phyloP scores from a whole-genome alignment of 2,888 invertebrate species.

The Blastobasis adustella region DNA sequence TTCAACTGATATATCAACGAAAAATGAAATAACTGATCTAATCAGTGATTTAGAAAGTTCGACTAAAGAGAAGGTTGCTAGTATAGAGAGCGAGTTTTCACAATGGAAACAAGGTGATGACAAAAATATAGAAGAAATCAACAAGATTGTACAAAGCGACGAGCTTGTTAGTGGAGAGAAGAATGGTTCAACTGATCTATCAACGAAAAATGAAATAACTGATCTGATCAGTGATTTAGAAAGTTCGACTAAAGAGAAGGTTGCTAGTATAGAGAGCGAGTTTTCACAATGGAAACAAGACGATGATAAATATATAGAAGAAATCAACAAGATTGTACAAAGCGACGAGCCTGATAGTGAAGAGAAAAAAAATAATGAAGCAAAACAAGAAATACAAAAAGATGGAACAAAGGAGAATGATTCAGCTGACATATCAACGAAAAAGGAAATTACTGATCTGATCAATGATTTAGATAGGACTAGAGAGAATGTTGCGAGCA shows the following conservation, averaged over 20 bases:
- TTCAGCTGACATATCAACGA: too few species aligned
- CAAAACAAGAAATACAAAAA: background rate
- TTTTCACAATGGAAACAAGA: too few species aligned
- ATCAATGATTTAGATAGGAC: constrained; percentile 6
- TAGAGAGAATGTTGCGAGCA: constrained; percentile 15
- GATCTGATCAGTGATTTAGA: background rate
- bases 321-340: constrained; percentile 3
- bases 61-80: constrained; percentile 15
- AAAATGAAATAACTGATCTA: too few species aligned
- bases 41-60: background rate
- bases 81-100: constrained; percentile 20
- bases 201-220: too few species aligned
- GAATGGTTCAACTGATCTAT: background rate
- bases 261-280: too few species aligned
- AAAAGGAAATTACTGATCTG: too few species aligned
- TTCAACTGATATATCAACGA: too few species aligned
- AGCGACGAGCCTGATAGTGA: too few species aligned
- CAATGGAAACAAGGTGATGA: constrained; percentile 26
- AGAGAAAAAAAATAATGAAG: background rate
- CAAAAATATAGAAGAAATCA: constrained; percentile 12
- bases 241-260: background rate
- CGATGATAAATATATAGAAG: too few species aligned
- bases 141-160: constrained; percentile 14
- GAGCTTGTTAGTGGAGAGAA: background rate
- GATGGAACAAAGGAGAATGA: background rate